Evolutionary conservation across 2,797 vertebrate species (phyloP).

Genomic region (Liparis tanakae): DNA sequence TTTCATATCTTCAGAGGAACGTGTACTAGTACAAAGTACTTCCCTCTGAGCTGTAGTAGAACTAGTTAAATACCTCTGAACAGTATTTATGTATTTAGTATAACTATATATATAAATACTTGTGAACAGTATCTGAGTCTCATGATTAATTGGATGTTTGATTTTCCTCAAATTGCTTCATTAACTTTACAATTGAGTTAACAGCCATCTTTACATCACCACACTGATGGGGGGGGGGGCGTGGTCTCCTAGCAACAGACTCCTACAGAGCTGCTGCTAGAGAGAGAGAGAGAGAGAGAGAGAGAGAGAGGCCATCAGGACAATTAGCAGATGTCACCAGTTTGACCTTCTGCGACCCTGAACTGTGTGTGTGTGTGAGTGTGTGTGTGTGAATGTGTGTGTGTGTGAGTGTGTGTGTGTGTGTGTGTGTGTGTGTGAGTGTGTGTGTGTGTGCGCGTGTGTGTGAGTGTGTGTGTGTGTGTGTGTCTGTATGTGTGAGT

Average conservation of each 20-base stretch:
- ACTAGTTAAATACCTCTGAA: too few species aligned
- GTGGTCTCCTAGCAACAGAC: conserved; percentile 51
- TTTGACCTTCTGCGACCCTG: conserved; percentile 80
- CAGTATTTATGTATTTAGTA: too few species aligned
- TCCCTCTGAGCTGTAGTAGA: not conserved
- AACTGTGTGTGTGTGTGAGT: conserved; percentile 21
- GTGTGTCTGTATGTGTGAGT: too few species aligned
- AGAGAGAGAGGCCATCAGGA: conserved; percentile 68
- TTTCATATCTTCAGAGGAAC: not conserved
- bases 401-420: too few species aligned
- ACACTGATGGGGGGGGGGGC: conserved; percentile 34
- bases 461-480: too few species aligned
- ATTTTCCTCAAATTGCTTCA: conserved; percentile 19
- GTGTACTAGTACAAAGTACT: not conserved
- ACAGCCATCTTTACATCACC: conserved; percentile 60
- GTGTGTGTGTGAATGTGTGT: too few species aligned
- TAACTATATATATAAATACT: not conserved
- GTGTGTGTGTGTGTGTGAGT: too few species aligned
- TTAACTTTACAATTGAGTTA: conserved; percentile 35
- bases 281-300: conserved; percentile 21
- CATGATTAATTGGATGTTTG: not conserved
- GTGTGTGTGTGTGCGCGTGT: too few species aligned
- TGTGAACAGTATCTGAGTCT: not conserved
- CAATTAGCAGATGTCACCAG: conserved; percentile 84
- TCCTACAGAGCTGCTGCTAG: conserved; percentile 66